phyloP scores from a whole-genome alignment of 1,140 invertebrate genomes.

The Lordiphosa mommai region DNA sequence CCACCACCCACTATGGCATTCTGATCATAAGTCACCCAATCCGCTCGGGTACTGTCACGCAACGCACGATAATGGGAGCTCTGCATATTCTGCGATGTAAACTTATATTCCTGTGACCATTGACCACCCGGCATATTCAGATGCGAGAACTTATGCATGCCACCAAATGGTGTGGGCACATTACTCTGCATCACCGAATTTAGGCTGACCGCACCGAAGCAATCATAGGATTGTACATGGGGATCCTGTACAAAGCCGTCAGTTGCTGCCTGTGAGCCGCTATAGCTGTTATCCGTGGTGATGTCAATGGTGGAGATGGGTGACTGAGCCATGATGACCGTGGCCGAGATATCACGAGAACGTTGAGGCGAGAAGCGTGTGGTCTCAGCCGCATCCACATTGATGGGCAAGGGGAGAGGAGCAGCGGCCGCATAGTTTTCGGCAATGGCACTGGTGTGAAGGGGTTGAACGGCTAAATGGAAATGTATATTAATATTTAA shows the following conservation, averaged over 20 bases:
- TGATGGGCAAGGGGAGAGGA: constrained; percentile 79
- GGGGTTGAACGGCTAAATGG: constrained; percentile 29
- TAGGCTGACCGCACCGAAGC: constrained; percentile 84
- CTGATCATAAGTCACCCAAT: constrained; percentile 62
- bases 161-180: constrained; percentile 85
- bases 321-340: constrained; percentile 80
- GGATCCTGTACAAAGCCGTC: constrained; percentile 76
- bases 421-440: constrained; percentile 45
- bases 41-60: constrained; percentile 59
- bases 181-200: constrained; percentile 87
- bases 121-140: constrained; percentile 88
- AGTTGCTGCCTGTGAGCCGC: not conserved
- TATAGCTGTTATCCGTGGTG: constrained; percentile 47
- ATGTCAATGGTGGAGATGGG: constrained; percentile 60
- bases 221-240: constrained; percentile 85
- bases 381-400: constrained; percentile 83
- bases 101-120: constrained; percentile 85
- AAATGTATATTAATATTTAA: constrained; percentile 6
- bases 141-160: constrained; percentile 82
- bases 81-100: constrained; percentile 84
- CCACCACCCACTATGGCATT: constrained; percentile 24
- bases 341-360: constrained; percentile 82
- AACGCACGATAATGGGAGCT: constrained; percentile 82
- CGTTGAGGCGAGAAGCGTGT: constrained; percentile 84
- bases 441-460: constrained; percentile 23